Evolutionary conservation across 2,113 vertebrate species (phyloP).

Genomic region (Platanista minor): DNA sequence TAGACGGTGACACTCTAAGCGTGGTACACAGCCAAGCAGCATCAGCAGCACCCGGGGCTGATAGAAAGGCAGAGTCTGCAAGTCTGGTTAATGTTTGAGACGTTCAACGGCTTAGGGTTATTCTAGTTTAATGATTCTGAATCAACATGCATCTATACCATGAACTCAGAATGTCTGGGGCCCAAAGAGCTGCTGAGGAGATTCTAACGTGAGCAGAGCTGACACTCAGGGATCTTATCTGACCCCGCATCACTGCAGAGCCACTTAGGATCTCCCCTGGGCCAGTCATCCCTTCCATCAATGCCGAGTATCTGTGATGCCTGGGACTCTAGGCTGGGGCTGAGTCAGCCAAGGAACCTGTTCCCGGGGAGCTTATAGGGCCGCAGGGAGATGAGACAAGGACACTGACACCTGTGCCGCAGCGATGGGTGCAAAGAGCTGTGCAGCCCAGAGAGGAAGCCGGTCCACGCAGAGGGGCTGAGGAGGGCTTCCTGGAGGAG

Average conservation of each 20-base stretch:
- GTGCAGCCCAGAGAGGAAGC: neutral
- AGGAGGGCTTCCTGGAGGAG: neutral
- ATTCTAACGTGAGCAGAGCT: neutral
- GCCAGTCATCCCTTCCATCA: neutral
- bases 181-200: neutral
- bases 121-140: too few relatives aligned
- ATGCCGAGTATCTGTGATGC: accelerated
- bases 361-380: neutral
- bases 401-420: too few relatives aligned
- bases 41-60: too few relatives aligned
- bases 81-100: too few relatives aligned
- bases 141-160: too few relatives aligned
- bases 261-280: neutral
- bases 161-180: neutral
- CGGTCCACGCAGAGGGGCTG: too few relatives aligned
- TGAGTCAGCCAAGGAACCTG: neutral
- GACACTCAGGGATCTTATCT: neutral
- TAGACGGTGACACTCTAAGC: too few relatives aligned
- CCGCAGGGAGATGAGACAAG: neutral
- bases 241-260: neutral
- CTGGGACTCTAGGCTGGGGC: too few relatives aligned
- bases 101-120: too few relatives aligned
- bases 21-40: too few relatives aligned
- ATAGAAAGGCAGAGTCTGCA: too few relatives aligned
- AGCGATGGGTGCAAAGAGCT: neutral